Base-by-base conservation (phyloP, 2,888 invertebrate genomes). In the Caenorhabditis afra region DNA sequence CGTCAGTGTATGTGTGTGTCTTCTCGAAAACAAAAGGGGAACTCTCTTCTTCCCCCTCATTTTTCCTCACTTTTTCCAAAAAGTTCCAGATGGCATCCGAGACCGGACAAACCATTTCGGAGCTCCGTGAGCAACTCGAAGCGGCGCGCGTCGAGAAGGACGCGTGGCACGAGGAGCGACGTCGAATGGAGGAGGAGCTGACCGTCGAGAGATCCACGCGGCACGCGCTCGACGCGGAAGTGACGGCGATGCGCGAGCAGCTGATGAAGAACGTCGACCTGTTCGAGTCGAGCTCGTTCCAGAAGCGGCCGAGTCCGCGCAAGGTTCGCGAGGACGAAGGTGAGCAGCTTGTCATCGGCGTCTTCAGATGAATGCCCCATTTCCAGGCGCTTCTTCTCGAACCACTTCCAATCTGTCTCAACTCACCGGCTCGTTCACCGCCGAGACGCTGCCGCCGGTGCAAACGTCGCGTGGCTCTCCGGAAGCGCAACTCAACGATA, bases 181-280 rank as follows among this genome's bases (percentile, higher is more conserved):
- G 39, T 10, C 62, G 57, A 29, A 61, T 78, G 67, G 64, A 71
- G 23, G 71, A 53, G 0, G 65, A 74, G 41, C 37, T 77, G 47
- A 55, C 70, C 11, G 18, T 57, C 12, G 87, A 86, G 77, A 49
- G 73, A 45, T 18, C 65, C 16, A 68, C 62, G n/a, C 67, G 84
- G 10, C 68, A 67, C 23, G 76, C 67, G 16, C 74, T 84, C 23
- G 87, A 88, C 49, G 50, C 68, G 10, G 84, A 86, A 62, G 59
- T 84, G 35, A 47, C 62, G 0, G 82, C 84, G 57, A 87, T 88
- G 88, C 55, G 85, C 20, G 87, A 87, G 29, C 88, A 88, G 52
- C 81, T 88, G 47, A 67, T 87, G 59, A 76, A 79, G 29, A 88
- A 88, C 29, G 88, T 86, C 16, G 82, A 83, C 67, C 77, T 88